Evolutionary conservation across 2,888 invertebrate genomes (phyloP).

Genomic region (Sipunculus nudus): DNA sequence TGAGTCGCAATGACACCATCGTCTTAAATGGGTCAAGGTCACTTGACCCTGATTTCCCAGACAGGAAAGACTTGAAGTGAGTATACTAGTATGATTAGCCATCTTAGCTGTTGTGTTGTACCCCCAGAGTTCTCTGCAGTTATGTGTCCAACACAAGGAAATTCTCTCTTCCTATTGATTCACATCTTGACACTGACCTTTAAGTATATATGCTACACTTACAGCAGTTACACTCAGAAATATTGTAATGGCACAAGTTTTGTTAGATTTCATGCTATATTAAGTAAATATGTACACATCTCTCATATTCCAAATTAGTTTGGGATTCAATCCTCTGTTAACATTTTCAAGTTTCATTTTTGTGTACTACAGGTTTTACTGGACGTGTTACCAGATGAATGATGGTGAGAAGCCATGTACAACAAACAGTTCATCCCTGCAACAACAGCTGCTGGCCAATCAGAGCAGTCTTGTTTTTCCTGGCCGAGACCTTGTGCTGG

Average conservation of each 20-base stretch:
- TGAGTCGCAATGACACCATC: conserved; percentile 37
- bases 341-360: neutral
- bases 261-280: no score
- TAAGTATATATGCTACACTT: no score
- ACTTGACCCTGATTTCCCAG: conserved; percentile 44
- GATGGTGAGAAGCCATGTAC: conserved; percentile 8
- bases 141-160: no score
- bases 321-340: conserved; percentile 1
- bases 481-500: no score
- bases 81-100: neutral
- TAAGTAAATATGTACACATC: no score
- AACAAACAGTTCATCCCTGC: neutral
- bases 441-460: neutral
- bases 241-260: no score
- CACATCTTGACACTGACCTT: no score
- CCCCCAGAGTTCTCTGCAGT: no score
- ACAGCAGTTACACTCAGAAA: no score
- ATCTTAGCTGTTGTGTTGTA: neutral
- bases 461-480: no score
- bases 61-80: conserved; percentile 39
- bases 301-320: no score
- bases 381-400: conserved; percentile 28
- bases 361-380: conserved; percentile 27
- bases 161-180: no score
- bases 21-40: conserved; percentile 49